Conservation (phyloP, 92 coral and sea anemone genomes). For the Umimayanthus chanpuru region DNA sequence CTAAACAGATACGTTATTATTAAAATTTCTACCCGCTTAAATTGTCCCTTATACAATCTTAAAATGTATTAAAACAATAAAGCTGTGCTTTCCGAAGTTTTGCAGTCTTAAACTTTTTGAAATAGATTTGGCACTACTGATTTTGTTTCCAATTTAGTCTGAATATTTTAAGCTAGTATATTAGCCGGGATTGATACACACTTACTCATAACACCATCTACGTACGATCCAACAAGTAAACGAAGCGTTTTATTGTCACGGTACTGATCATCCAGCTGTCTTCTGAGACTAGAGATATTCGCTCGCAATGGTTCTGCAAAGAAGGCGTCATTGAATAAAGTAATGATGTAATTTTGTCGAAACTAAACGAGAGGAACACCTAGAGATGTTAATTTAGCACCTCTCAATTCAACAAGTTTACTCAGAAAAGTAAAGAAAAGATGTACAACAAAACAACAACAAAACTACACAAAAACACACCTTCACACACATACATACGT, state of each 20-base stretch:
- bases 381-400: background rate
- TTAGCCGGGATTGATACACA: background rate
- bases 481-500: too few relatives aligned
- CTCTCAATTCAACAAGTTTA: background rate
- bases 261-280: background rate
- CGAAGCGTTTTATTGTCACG: constrained; percentile 16
- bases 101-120: too few relatives aligned
- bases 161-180: too few relatives aligned
- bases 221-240: constrained; percentile 19
- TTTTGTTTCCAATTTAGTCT: too few relatives aligned
- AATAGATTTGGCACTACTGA: too few relatives aligned
- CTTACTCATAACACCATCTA: constrained; percentile 33
- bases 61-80: too few relatives aligned
- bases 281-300: constrained; percentile 15
- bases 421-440: background rate
- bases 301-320: constrained; percentile 22
- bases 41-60: too few relatives aligned
- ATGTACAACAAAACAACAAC: too few relatives aligned
- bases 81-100: too few relatives aligned
- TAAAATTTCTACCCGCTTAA: too few relatives aligned
- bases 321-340: background rate
- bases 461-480: too few relatives aligned
- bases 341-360: background rate
- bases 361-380: background rate
- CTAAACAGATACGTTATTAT: too few relatives aligned